Evolutionary conservation across 2,113 vertebrate species (phyloP).

Genomic region (Cavia aperea): DNA sequence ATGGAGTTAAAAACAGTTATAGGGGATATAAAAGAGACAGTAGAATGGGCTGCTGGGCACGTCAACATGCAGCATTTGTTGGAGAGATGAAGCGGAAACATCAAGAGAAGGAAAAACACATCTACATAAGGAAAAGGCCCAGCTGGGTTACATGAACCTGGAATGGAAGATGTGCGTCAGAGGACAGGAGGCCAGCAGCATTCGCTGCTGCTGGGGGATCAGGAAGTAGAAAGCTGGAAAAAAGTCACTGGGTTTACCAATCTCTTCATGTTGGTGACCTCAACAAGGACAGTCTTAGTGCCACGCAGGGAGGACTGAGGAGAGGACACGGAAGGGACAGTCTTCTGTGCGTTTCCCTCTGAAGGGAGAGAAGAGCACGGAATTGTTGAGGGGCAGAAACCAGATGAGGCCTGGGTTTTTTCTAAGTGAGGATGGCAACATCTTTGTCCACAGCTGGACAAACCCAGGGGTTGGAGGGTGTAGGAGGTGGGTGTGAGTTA

Average conservation of each 20-base stretch:
- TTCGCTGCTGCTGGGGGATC: not conserved
- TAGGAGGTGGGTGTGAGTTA: not conserved
- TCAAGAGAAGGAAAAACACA: not conserved
- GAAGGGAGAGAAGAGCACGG: not conserved
- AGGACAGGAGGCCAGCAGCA: not conserved
- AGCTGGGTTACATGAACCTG: not conserved
- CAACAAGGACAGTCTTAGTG: not conserved
- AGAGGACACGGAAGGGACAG: not conserved
- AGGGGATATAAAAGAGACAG: not conserved
- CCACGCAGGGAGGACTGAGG: not conserved
- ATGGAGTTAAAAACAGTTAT: not conserved
- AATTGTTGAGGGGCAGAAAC: not conserved
- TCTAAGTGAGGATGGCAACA: not conserved
- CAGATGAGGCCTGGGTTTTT: not conserved
- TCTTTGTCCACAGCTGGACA: not conserved
- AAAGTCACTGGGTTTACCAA: not conserved
- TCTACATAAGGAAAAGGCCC: not conserved
- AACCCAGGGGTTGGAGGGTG: not conserved
- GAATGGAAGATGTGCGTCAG: not conserved
- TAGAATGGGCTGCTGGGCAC: not conserved
- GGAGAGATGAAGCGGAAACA: not conserved
- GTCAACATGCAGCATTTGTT: not conserved
- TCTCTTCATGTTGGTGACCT: not conserved
- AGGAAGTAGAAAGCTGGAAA: not conserved
- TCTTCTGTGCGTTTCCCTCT: not conserved